Conservation (phyloP, 2,113 vertebrate genomes). For the Glaucomys volans region DNA sequence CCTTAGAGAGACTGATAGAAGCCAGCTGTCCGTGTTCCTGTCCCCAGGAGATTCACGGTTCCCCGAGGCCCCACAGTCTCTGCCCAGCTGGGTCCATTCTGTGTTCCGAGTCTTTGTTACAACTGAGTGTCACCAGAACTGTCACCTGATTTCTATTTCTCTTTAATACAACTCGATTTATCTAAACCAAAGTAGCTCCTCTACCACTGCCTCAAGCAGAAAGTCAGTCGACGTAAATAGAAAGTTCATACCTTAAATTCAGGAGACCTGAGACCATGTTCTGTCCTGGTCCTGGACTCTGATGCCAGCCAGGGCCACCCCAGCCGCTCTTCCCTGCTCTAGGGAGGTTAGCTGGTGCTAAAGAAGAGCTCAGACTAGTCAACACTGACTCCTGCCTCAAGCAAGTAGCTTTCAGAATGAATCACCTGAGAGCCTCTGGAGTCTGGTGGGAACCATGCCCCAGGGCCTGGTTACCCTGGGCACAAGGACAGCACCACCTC, state of each 20-base stretch:
- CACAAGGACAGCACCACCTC: too few species aligned
- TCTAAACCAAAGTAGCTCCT: not conserved
- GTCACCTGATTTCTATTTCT: not conserved
- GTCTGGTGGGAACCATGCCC: not conserved
- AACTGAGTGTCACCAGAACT: not conserved
- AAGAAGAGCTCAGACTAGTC: not conserved
- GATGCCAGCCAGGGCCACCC: not conserved
- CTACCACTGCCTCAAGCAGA: not conserved
- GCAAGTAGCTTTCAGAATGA: not conserved
- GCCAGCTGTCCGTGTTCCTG: not conserved
- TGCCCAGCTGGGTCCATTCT: not conserved
- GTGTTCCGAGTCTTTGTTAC: not conserved
- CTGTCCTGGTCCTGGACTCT: not conserved
- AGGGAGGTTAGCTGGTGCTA: not conserved
- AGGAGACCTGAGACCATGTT: not conserved
- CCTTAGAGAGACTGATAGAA: not conserved
- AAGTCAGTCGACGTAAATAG: not conserved
- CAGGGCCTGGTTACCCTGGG: not conserved
- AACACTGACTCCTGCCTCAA: not conserved
- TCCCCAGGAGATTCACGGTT: not conserved
- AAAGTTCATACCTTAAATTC: not conserved
- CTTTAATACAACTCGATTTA: not conserved
- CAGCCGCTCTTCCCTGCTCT: not conserved
- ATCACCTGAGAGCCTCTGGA: not conserved
- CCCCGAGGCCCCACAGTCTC: rapidly evolving